Evolutionary conservation across 1,140 invertebrate genomes (phyloP), one percentile per base, ranked within the genome.

Genomic region (Conopomorpha cramerella): DNA sequence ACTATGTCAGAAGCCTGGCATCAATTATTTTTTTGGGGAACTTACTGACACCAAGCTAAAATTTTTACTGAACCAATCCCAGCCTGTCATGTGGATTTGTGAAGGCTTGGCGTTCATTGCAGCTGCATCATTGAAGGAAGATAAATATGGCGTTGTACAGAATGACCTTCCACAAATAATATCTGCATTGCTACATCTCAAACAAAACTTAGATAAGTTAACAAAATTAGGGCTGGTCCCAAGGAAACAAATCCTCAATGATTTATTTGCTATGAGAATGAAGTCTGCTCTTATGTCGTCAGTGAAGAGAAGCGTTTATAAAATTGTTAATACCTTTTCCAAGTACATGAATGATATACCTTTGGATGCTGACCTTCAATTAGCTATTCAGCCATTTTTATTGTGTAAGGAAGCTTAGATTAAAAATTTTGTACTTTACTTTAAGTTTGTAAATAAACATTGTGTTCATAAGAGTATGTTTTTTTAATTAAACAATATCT

Each of bases 101-200:
- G 86, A 90, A 66, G 84, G 86, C 1, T 73, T 92, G 28, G 82
- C 89, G 0, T 78, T 82, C 16, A 62, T 92, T 11, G 80, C 82
- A 17, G 82, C 83, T 1, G 70, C 81, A 19, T 91, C 90, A 0
- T 57, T 91, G 2, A 81, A 46, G 6, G 90, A 92, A 72, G 91
- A 92, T 67, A 81, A 79, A 36, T 92, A 85, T 73, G 91, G 91
- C 27, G 83, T 92, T 30, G 87, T 89, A 2, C 90, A 91, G 52
- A 87, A 87, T 59, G 87, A 91, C 65, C 61, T 92, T 16, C 66
- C 86, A 7, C 50, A 61, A 12, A 83, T 92, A n/a, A 83, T 93
- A 23, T 79, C 79, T 28, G 51, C 80, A 4, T 48, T 92, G 1
- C 53, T 91, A 2, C 74, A 77, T 28, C 68, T 92, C 0, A 90